Conservation (phyloP, 2,888 invertebrate species). For the Clistopyga incitator region DNA sequence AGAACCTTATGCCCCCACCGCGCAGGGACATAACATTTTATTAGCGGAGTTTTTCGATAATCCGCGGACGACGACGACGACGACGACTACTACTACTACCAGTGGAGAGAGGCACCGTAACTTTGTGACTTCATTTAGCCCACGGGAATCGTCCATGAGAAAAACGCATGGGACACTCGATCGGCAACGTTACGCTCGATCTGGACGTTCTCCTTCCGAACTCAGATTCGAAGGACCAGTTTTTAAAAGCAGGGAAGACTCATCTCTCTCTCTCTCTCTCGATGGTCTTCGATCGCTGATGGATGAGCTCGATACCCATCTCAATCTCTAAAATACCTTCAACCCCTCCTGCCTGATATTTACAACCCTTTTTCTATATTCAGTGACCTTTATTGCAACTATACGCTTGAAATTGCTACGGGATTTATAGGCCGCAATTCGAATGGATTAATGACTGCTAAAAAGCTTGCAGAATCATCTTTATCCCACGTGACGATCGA, state of each 20-base stretch:
- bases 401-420: neutral
- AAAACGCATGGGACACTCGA: conserved; percentile 39
- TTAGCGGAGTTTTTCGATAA: conserved; percentile 71
- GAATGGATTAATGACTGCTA: neutral
- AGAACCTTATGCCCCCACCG: conserved; percentile 28
- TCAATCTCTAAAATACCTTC: conserved; percentile 40
- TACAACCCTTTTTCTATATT: conserved; percentile 40
- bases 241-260: conserved; percentile 56
- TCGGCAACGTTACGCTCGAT: neutral
- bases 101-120: neutral
- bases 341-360: conserved; percentile 27
- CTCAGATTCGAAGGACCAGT: conserved; percentile 51
- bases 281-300: conserved; percentile 39
- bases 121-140: conserved; percentile 69
- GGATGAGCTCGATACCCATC: conserved; percentile 45
- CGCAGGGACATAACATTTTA: conserved; percentile 68
- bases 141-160: conserved; percentile 56
- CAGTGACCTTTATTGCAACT: neutral
- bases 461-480: neutral
- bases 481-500: neutral
- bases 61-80: conserved; percentile 52
- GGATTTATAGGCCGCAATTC: conserved; percentile 1
- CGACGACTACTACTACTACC: neutral
- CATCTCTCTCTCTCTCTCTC: conserved; percentile 9
- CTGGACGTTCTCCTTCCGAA: conserved; percentile 4